Conservation (phyloP, 1,140 invertebrate genomes). For the Caenorhabditis elegans region WBcel235 BX284606.5:9554001-9554500, state of each 20-base stretch:
- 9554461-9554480: background rate
- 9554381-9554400: background rate
- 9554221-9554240: background rate
- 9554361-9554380: background rate
- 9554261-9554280: no score
- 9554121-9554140: background rate
- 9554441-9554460: constrained; percentile 30
- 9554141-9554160: constrained; percentile 24
- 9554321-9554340: background rate
- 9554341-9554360: no score
- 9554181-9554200: no score
- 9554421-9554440: constrained; percentile 31
- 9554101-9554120: background rate
- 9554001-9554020: background rate
- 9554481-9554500: background rate
- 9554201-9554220: no score
- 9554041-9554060: background rate
- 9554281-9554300: background rate
- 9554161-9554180: no score
- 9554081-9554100: constrained; percentile 31
- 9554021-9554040: background rate
- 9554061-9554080: background rate
- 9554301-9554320: background rate
- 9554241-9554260: background rate
- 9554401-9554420: background rate